Evolutionary conservation across 2,888 invertebrate genomes (phyloP).

Genomic region (Drosophila austrosaltans): DNA sequence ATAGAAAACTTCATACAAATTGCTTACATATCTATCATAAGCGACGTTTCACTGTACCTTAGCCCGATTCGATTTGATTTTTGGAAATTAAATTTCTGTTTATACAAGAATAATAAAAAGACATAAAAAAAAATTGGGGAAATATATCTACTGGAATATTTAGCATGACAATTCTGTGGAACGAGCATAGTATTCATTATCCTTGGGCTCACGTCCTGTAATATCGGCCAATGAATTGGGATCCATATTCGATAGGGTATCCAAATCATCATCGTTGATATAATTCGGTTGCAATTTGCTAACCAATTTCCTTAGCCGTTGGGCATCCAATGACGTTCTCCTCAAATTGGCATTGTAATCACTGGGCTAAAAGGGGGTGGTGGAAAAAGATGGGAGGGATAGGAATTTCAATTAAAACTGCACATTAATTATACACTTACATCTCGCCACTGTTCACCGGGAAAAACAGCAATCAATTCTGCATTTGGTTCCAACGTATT

Average conservation of each 20-base stretch:
- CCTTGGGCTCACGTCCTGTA: conserved; percentile 85
- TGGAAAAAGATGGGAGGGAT: background rate
- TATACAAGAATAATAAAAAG: background rate
- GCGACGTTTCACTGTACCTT: conserved; percentile 60
- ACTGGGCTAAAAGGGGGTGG: conserved; percentile 50
- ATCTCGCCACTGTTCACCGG: conserved; percentile 89
- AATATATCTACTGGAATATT: background rate
- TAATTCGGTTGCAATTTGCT: conserved; percentile 90
- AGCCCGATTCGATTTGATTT: conserved; percentile 9
- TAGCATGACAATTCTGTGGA: conserved; percentile 89
- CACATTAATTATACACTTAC: conserved; percentile 62
- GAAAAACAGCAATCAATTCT: conserved; percentile 90
- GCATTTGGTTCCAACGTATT: conserved; percentile 94
- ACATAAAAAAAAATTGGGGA: too few species aligned
- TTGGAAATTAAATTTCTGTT: conserved; percentile 2
- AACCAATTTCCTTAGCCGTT: conserved; percentile 88
- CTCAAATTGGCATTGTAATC: conserved; percentile 70
- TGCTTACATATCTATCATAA: conserved; percentile 71
- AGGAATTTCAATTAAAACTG: background rate
- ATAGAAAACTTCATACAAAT: conserved; percentile 71
- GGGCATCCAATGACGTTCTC: conserved; percentile 67
- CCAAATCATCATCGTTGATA: conserved; percentile 92
- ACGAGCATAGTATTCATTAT: conserved; percentile 87
- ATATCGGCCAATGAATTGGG: conserved; percentile 93
- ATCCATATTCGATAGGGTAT: conserved; percentile 93